These are phyloP conservation scores for Lysiphlebus fabarum DNA, from an alignment of 1,140 invertebrate species.

Conservation along the genomic window DNA sequence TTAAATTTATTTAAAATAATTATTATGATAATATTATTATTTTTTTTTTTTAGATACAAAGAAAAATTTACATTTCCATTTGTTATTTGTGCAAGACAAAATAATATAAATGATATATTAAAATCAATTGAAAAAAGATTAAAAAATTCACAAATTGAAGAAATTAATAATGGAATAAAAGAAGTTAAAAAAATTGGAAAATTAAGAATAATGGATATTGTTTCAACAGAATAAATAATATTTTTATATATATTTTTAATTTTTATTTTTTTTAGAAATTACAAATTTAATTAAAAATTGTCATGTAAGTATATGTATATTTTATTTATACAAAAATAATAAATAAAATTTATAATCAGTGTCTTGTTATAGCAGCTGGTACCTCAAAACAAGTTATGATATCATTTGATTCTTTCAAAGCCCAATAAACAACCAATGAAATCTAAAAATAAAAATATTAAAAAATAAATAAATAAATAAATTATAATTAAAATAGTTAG, in stretches of 20 bases:
- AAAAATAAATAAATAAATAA: background rate
- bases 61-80: conserved; percentile 69
- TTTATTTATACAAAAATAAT: no score
- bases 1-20: conserved; percentile 12
- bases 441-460: conserved; percentile 42
- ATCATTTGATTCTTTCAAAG: conserved; percentile 51
- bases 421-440: conserved; percentile 63
- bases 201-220: conserved; percentile 58
- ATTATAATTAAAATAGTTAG: background rate
- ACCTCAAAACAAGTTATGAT: conserved; percentile 66
- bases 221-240: no score
- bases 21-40: no score
- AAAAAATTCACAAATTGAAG: conserved; percentile 55
- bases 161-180: conserved; percentile 60
- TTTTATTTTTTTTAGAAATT: no score
- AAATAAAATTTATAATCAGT: no score
- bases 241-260: no score
- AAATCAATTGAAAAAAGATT: conserved; percentile 57
- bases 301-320: no score
- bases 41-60: conserved; percentile 58
- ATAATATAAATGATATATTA: conserved; percentile 62
- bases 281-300: no score
- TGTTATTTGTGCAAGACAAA: conserved; percentile 67
- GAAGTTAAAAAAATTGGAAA: conserved; percentile 70
- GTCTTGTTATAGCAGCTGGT: conserved; percentile 62